Conservation (phyloP, 2,888 invertebrate species). For the Masnerella sp. region DNA sequence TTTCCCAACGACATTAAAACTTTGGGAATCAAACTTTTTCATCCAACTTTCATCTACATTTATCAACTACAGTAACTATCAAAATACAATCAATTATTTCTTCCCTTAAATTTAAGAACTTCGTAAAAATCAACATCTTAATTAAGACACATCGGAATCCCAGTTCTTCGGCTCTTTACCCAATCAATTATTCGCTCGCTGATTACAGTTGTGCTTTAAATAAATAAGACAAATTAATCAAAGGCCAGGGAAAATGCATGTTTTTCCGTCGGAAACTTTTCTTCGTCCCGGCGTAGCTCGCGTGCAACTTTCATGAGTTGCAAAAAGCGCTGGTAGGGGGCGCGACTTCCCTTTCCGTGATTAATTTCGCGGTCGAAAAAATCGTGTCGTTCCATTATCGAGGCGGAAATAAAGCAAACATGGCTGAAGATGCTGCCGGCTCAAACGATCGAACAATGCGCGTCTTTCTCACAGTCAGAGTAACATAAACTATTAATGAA, state of each 20-base stretch:
- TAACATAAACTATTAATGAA: conserved; percentile 33
- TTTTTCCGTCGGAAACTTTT: conserved; percentile 15
- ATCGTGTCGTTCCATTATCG: conserved; percentile 27
- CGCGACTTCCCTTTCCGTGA: too few species aligned
- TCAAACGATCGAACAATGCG: conserved; percentile 24
- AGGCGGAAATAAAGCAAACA: conserved; percentile 15
- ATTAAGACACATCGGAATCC: not conserved
- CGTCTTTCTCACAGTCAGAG: conserved; percentile 21
- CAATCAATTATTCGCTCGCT: conserved; percentile 13
- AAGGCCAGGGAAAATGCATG: not conserved
- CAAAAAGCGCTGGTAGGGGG: conserved; percentile 1
- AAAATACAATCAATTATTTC: too few species aligned
- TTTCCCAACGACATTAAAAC: too few species aligned
- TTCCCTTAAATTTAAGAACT: not conserved
- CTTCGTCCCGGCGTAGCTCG: conserved; percentile 4
- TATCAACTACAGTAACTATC: too few species aligned
- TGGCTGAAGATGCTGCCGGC: conserved; percentile 9
- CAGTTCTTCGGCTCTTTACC: not conserved
- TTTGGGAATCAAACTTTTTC: too few species aligned
- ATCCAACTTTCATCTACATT: too few species aligned
- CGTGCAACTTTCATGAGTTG: conserved; percentile 27
- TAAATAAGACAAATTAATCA: conserved; percentile 30
- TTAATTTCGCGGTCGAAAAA: conserved; percentile 27
- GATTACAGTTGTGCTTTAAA: conserved; percentile 20
- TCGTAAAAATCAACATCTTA: not conserved